Conservation (phyloP, 2,888 invertebrate species). For the Drosophila barbarae region DNA sequence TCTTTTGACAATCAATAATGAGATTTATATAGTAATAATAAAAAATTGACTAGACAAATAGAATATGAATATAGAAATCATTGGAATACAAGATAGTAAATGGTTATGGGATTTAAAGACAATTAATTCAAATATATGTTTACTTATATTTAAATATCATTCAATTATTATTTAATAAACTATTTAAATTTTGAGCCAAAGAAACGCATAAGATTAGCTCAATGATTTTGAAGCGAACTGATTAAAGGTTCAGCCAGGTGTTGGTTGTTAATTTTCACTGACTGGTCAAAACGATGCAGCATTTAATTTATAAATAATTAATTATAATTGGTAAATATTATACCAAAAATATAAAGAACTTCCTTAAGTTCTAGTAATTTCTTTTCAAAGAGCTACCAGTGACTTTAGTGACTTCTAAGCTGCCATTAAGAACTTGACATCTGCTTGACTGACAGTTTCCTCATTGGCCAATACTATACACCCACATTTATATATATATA, state of each 20-base stretch:
- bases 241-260: neutral
- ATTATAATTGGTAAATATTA: neutral
- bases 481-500: neutral
- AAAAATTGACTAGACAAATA: neutral
- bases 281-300: neutral
- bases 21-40: neutral
- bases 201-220: neutral
- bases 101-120: no score
- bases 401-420: neutral
- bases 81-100: no score
- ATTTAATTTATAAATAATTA: neutral
- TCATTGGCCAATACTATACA: slow-evolving; percentile 14
- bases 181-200: neutral
- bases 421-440: slow-evolving; percentile 17
- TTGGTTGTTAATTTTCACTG: neutral
- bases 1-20: neutral
- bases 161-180: no score
- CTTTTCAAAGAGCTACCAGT: no score
- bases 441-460: slow-evolving; percentile 18
- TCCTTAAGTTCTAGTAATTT: neutral
- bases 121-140: no score
- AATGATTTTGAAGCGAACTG: neutral
- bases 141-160: no score
- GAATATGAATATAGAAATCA: neutral
- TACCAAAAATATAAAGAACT: neutral